These are phyloP conservation scores for Actinostola sp. DNA, from an alignment of 92 coral and sea anemone genomes.

Conservation along the genomic window DNA sequence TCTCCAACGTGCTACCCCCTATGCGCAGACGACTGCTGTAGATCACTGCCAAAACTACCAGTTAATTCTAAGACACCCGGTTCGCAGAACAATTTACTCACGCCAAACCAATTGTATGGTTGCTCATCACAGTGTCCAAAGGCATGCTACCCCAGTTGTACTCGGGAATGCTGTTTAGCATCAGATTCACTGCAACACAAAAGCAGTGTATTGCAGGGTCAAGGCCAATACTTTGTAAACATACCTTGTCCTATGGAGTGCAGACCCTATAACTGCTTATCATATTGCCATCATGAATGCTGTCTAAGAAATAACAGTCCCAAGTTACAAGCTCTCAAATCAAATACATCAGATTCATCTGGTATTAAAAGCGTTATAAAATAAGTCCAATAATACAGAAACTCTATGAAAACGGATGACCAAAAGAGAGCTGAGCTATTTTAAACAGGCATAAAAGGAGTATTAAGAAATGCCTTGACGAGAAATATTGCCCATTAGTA, in stretches of 20 bases:
- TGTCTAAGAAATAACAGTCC: constrained; percentile 61
- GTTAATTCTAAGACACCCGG: neutral
- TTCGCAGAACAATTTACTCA: neutral
- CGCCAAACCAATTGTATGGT: too few relatives aligned
- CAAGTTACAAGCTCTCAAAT: too few relatives aligned
- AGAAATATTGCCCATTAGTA: too few relatives aligned
- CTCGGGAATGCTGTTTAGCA: constrained; percentile 62
- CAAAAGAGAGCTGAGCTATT: too few relatives aligned
- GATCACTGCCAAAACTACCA: neutral
- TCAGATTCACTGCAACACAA: constrained; percentile 17
- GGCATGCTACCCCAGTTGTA: constrained; percentile 76
- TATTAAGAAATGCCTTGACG: too few relatives aligned
- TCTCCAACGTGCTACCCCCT: constrained; percentile 13
- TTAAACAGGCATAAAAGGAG: too few relatives aligned
- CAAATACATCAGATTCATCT: too few relatives aligned
- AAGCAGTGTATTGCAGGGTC: neutral
- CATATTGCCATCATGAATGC: constrained; percentile 87
- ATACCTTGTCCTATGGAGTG: constrained; percentile 72
- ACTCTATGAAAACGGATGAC: too few relatives aligned
- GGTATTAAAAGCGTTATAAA: too few relatives aligned
- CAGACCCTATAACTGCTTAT: constrained; percentile 79
- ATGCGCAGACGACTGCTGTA: constrained; percentile 19
- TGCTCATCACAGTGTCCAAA: constrained; percentile 67
- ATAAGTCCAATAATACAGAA: too few relatives aligned
- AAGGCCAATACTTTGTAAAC: constrained; percentile 40